phyloP scores from a whole-genome alignment of 2,888 invertebrate genomes.

The Orthosia gracilis region DNA sequence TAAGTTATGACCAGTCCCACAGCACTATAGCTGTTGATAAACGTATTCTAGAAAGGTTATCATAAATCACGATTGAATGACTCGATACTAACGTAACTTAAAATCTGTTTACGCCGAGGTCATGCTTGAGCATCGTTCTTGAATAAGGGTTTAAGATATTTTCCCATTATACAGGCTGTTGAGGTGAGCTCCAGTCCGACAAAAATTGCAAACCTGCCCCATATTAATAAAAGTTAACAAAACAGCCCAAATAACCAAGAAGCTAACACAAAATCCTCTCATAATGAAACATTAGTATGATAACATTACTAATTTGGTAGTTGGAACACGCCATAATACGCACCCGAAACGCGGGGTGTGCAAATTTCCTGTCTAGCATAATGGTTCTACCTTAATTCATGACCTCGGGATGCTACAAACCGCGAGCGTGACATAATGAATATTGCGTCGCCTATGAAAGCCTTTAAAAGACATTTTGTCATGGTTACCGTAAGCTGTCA shows the following conservation, averaged over 20 bases:
- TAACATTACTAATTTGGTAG: slow-evolving; percentile 61
- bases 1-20: too few species aligned
- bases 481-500: slow-evolving; percentile 57
- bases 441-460: slow-evolving; percentile 75
- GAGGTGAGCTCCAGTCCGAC: neutral
- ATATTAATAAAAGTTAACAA: slow-evolving; percentile 40
- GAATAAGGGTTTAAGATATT: slow-evolving; percentile 2
- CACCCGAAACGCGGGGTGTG: slow-evolving; percentile 75
- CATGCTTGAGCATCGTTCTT: neutral
- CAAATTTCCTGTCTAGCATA: slow-evolving; percentile 85
- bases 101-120: neutral
- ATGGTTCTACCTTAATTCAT: slow-evolving; percentile 83
- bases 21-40: neutral
- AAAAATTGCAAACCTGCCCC: neutral
- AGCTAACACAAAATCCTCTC: slow-evolving; percentile 45
- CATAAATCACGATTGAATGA: neutral
- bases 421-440: slow-evolving; percentile 79
- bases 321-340: slow-evolving; percentile 69
- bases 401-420: slow-evolving; percentile 78
- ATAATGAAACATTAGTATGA: slow-evolving; percentile 57
- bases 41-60: neutral
- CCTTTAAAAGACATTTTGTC: slow-evolving; percentile 72
- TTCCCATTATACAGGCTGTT: neutral
- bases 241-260: slow-evolving; percentile 18
- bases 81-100: neutral